A percentile compares a stretch with the other conserved stretches of the same genome.
Evolutionary conservation across 1,140 invertebrate species (phyloP).

Genomic region (Antheraea pernyi): DNA sequence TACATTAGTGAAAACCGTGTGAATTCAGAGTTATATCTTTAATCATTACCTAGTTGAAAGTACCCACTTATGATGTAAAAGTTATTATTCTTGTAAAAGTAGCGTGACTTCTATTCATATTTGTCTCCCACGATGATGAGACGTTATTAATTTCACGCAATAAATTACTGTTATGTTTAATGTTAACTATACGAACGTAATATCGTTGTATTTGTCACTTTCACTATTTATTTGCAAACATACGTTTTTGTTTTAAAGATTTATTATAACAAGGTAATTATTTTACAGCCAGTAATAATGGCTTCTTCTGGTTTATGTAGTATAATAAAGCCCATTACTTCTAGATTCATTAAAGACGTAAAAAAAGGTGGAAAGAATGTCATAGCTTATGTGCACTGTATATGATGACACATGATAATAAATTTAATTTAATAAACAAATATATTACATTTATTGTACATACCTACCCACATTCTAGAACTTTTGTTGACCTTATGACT

Average conservation of each 20-base stretch:
- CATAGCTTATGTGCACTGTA: no score
- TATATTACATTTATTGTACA: no score
- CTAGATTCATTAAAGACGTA: no score
- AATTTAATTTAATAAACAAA: no score
- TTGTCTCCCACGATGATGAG: conserved; percentile 60
- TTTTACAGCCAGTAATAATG: no score
- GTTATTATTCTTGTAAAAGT: conserved; percentile 45
- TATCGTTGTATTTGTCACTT: conserved; percentile 13
- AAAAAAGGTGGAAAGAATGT: no score
- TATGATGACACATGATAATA: no score
- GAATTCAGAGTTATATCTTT: not conserved
- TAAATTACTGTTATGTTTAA: conserved; percentile 36
- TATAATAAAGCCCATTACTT: no score
- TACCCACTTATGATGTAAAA: conserved; percentile 51
- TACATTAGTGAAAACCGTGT: not conserved
- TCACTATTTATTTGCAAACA: not conserved
- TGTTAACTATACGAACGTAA: conserved; percentile 19
- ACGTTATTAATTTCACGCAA: conserved; percentile 37
- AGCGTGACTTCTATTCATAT: conserved; percentile 50
- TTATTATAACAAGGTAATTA: no score
- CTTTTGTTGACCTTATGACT: no score
- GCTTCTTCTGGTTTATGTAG: no score
- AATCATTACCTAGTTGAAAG: conserved; percentile 44
- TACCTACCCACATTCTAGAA: no score
- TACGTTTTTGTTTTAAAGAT: not conserved